Percentiles rank a stretch among this genome's conserved stretches.
phyloP scores from a whole-genome alignment of 2,888 invertebrate genomes.

The Plemyria rubiginata region DNA sequence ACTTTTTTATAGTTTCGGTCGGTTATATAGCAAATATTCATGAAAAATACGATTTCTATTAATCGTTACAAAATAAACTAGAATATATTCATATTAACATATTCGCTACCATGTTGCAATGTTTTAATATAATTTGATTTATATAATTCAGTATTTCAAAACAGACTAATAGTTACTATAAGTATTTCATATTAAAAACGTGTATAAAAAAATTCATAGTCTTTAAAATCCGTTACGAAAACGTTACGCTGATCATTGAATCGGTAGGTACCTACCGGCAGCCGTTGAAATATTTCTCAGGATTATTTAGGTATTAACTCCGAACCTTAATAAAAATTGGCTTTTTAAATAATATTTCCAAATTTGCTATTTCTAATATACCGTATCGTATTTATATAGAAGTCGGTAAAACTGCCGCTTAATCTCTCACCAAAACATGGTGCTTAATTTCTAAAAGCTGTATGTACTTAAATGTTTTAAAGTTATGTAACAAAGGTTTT shows the following conservation, averaged over 20 bases:
- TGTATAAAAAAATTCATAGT: too few species aligned
- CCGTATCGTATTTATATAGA: too few species aligned
- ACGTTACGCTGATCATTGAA: conserved; percentile 28
- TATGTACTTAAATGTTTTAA: conserved; percentile 1
- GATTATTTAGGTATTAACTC: not conserved
- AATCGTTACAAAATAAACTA: too few species aligned
- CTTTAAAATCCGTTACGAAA: conserved; percentile 30
- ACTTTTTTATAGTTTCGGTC: too few species aligned
- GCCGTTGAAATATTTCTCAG: conserved; percentile 70
- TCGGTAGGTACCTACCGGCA: conserved; percentile 30
- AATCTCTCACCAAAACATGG: too few species aligned
- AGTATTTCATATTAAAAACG: not conserved
- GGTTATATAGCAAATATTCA: too few species aligned
- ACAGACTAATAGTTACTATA: too few species aligned
- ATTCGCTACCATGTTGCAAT: not conserved
- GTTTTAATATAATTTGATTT: not conserved
- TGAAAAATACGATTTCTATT: too few species aligned
- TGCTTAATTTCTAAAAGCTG: not conserved
- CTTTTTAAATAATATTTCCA: not conserved
- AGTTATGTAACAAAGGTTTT: conserved; percentile 32
- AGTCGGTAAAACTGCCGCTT: not conserved
- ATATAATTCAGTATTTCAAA: too few species aligned
- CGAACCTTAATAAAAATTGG: not conserved
- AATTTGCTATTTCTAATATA: not conserved
- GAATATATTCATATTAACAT: too few species aligned